These are phyloP conservation scores for Ctenopoma kingsleyae DNA, from an alignment of 2,797 vertebrate species.

Conservation along the genomic window DNA sequence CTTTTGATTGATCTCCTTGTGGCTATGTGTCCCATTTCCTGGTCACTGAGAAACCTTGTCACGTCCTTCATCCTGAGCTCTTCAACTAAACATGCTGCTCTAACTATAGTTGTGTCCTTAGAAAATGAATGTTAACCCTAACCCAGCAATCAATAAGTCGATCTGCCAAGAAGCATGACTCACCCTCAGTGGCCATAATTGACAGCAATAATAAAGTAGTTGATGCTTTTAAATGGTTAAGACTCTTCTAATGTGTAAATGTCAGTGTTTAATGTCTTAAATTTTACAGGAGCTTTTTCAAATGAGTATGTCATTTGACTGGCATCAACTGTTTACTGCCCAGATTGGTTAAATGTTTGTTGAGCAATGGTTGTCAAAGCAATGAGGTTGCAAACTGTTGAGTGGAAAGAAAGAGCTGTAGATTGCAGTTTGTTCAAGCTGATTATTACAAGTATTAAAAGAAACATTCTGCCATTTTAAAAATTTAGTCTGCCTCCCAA, in stretches of 20 bases:
- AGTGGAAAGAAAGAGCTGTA: not conserved
- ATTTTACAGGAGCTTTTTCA: conserved; percentile 7
- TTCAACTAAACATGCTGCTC: conserved; percentile 58
- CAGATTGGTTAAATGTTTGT: conserved; percentile 25
- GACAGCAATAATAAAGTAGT: conserved; percentile 36
- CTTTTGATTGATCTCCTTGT: conserved; percentile 15
- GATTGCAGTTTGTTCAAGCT: conserved; percentile 2
- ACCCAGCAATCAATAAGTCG: conserved; percentile 42
- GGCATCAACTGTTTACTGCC: not conserved
- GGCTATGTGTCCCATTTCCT: conserved; percentile 42
- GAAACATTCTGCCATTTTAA: not conserved
- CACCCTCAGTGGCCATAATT: conserved; percentile 54
- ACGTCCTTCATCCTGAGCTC: conserved; percentile 47
- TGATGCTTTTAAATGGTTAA: conserved; percentile 20
- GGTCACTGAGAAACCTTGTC: conserved; percentile 49
- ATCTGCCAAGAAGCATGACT: conserved; percentile 51
- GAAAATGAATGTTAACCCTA: conserved; percentile 55
- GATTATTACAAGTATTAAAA: not conserved
- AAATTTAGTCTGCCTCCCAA: not conserved
- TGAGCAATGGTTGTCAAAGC: conserved; percentile 28
- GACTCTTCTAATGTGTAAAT: conserved; percentile 44
- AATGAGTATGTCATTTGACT: conserved; percentile 28
- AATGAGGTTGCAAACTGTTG: not conserved
- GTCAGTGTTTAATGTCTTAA: not conserved
- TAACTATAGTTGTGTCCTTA: conserved; percentile 64